Evolutionary conservation across 2,113 vertebrate species (phyloP), one percentile per base, ranked within the genome.

Genomic region (Cranoglanis bouderius): DNA sequence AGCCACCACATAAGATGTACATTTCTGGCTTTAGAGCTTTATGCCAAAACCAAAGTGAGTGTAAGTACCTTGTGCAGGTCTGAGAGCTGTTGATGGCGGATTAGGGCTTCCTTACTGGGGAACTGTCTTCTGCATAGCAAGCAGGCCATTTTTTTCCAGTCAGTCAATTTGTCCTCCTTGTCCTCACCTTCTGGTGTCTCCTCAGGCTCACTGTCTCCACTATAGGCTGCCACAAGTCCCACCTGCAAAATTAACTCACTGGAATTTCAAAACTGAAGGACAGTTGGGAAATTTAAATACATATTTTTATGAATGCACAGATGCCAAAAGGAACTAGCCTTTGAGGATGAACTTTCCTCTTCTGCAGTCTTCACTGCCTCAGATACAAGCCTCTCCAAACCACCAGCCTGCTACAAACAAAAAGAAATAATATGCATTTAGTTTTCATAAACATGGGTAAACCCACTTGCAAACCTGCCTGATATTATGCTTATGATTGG

Each of bases 121-220:
- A 99, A 99, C 82, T 99, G 98, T 85, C 98, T 96, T 89, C 98
- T 95, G 90, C 98, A 99, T 9, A 99, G 95, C 87, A 99, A 91
- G 87, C 98, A 99, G 18, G 98, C 98, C 94, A 99, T 92, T 93
- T 99, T 99, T 88, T 96, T 97, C 98, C 98, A 99, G 94, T 99
- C 98, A 0, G 97, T 99, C 89, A 99, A 89, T 84, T 98, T 98
- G 90, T 99, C 97, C 74, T 96, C 96, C 75, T 94, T 93, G 14
- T 95, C 96, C 14, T 98, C 97, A 16, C 95, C 93, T 6, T 97
- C 94, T 59, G 95, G 88, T 2, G 83, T 95, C 67, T 99, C 98
- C 80, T 99, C 98, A 0, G 98, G 98, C 91, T 99, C 98, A 0
- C 98, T 99, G 90, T 99, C 98, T 10, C 98, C 98, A 32, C 97